A percentile compares a stretch with the other conserved stretches of the same genome.
Evolutionary conservation across 2,888 invertebrate genomes (phyloP).

Genomic region (Thecocarcelia acutangulata): DNA sequence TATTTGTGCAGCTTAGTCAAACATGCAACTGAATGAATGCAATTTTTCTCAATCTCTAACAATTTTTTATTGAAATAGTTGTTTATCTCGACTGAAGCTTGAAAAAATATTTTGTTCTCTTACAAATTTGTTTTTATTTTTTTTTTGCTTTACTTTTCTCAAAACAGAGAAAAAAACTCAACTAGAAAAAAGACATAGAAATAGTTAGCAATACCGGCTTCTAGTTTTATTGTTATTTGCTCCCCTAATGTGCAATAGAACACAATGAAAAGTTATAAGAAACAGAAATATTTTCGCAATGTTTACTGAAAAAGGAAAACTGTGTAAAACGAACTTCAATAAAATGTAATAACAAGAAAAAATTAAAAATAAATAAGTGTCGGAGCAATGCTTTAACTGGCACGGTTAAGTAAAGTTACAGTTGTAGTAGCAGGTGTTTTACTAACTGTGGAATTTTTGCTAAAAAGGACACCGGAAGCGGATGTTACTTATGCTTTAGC

Average conservation of each 20-base stretch:
- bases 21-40: neutral
- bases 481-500: slow-evolving; percentile 45
- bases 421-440: neutral
- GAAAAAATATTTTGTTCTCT: slow-evolving; percentile 15
- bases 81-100: slow-evolving; percentile 18
- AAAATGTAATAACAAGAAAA: slow-evolving; percentile 2
- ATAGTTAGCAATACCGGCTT: neutral
- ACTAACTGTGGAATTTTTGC: neutral
- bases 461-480: slow-evolving; percentile 47
- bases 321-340: slow-evolving; percentile 7
- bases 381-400: slow-evolving; percentile 1
- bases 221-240: neutral
- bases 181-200: neutral
- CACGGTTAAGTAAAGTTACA: neutral
- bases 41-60: neutral
- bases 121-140: neutral
- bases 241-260: neutral
- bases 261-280: slow-evolving; percentile 12
- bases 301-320: neutral
- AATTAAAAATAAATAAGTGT: slow-evolving; percentile 33
- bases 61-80: slow-evolving; percentile 11
- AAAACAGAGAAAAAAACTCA: slow-evolving; percentile 1
- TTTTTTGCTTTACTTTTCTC: neutral
- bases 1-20: slow-evolving; percentile 5
- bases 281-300: neutral